Evolutionary conservation across 2,888 invertebrate genomes (phyloP), one percentile per base, ranked within the genome.

Genomic region (Gerris lacustris): DNA sequence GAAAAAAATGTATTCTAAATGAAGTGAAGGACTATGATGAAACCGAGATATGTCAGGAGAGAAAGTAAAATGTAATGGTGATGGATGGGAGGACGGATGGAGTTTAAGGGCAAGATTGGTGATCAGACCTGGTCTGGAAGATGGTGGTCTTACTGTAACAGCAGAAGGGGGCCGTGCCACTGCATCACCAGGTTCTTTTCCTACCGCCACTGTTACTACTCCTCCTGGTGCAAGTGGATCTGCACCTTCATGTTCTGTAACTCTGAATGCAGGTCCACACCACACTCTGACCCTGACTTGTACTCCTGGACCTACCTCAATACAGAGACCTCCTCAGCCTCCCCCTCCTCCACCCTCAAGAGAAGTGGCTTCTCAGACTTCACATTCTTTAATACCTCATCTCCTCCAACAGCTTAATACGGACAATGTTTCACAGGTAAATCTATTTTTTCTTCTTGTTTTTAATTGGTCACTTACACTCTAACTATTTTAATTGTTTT

Each of bases 211-310:
- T 55, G 82, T 6, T 17, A 45, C 18, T 11, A 66, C 72, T 15
- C 66, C 70, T 6, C 70, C 78, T 78, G 6, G 72, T 68, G 0
- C 76, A 11, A 68, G 71, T 18, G 64, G 69, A 6, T 18, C 63
- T 64, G 63, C 63, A 31, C 73, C 73, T 11, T 88, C 88, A 0
- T 88, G 87, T 77, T 88, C 85, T 77, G 88, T 89, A 70, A 84
- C 86, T 15, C 81, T 89, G 67, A 85, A 67, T 11, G 78, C 81
- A 63, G 74, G 72, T 6, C 74, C 75, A 44, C 74, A 74, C 44
- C 75, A 76, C 67, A 72, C 75, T 0, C 74, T 76, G 18, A 75
- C 79, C 66, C 78, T 81, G 72, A 82, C 81, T 15, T 81, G 75
- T 73, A 64, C 72, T 7, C 76, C 78, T 81, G 73, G 78, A 80